A percentile compares a stretch with the other conserved stretches of the same genome.
Evolutionary conservation across 2,113 vertebrate genomes (phyloP).

Genomic region (Indicator indicator): DNA sequence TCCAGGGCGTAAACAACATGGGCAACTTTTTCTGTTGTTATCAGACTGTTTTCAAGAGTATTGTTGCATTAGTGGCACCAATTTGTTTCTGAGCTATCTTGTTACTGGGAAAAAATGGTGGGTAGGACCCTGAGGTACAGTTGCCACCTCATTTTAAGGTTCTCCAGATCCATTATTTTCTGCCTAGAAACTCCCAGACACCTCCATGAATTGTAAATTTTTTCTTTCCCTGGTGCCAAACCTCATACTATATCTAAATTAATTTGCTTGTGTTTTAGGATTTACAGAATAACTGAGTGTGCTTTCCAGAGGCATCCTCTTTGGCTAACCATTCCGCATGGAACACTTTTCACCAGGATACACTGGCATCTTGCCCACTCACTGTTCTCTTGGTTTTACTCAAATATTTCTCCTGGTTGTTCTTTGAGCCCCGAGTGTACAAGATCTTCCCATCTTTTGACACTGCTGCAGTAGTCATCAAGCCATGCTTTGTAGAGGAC

Average conservation of each 20-base stretch:
- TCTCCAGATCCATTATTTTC: constrained; percentile 21
- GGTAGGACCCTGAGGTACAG: not conserved
- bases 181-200: not conserved
- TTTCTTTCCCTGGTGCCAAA: not conserved
- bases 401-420: not conserved
- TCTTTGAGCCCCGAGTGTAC: not conserved
- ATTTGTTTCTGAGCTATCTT: not conserved
- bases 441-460: not conserved
- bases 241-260: not conserved
- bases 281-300: not conserved
- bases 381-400: not conserved
- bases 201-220: not conserved
- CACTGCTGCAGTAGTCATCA: not conserved
- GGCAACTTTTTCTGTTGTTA: not conserved
- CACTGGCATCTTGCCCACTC: not conserved
- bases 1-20: not conserved
- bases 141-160: not conserved
- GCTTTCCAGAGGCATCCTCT: not conserved
- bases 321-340: not conserved
- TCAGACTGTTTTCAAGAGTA: not conserved
- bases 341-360: not conserved
- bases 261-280: not conserved
- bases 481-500: not conserved
- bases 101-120: not conserved
- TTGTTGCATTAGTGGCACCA: not conserved